phyloP scores from a whole-genome alignment of 2,888 invertebrate species.

The Nysson spinosus region DNA sequence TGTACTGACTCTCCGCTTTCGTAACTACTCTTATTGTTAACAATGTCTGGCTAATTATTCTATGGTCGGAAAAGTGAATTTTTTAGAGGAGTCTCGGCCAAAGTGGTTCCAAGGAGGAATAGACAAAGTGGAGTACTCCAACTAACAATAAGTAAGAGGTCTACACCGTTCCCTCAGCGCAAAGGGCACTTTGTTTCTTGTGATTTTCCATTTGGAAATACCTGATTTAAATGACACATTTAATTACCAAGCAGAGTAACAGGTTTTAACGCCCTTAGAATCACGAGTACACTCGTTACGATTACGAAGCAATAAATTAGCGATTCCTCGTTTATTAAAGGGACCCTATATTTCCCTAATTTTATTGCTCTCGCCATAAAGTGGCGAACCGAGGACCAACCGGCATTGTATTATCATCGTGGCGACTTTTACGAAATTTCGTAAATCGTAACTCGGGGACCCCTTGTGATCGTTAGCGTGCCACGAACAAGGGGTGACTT shows the following conservation, averaged over 20 bases:
- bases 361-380: constrained; percentile 37
- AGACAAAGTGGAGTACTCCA: constrained; percentile 47
- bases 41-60: constrained; percentile 50
- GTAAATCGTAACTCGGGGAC: constrained; percentile 40
- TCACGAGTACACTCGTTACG: not conserved
- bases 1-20: constrained; percentile 21
- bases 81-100: constrained; percentile 31
- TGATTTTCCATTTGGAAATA: not conserved
- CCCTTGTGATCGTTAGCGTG: constrained; percentile 49
- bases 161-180: constrained; percentile 14
- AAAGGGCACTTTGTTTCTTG: not conserved
- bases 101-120: constrained; percentile 32
- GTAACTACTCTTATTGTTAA: constrained; percentile 35
- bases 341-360: constrained; percentile 14
- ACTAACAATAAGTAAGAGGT: constrained; percentile 40
- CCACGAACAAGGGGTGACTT: constrained; percentile 47
- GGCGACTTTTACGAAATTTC: constrained; percentile 53
- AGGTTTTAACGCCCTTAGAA: not conserved
- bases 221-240: constrained; percentile 4
- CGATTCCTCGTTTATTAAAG: constrained; percentile 25
- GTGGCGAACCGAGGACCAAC: not conserved
- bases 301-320: not conserved
- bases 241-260: not conserved
- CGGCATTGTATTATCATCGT: constrained; percentile 30
- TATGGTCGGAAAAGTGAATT: constrained; percentile 23